Conservation (phyloP, 2,113 vertebrate genomes). For the Maylandia zebra region DNA sequence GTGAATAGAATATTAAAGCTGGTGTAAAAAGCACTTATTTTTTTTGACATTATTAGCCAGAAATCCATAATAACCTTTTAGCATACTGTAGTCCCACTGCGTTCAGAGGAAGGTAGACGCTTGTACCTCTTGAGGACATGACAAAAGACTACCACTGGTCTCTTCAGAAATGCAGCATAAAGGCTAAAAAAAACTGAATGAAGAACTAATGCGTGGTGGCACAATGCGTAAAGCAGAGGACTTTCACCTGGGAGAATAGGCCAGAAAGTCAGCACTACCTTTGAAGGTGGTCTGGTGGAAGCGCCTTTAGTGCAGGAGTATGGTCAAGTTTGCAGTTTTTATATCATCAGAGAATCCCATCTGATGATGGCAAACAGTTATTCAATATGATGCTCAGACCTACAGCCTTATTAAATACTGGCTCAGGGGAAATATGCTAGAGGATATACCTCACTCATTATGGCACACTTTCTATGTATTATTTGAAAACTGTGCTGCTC, state of each 20-base stretch:
- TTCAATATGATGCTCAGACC: constrained; percentile 34
- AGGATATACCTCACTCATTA: constrained; percentile 17
- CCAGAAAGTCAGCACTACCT: not conserved
- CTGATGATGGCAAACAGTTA: not conserved
- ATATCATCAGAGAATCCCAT: not conserved
- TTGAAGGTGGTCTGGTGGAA: not conserved
- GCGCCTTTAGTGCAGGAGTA: not conserved
- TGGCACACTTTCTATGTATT: not conserved
- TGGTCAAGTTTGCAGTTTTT: not conserved
- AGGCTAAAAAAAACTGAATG: not conserved
- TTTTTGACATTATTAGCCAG: not conserved
- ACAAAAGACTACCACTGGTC: not conserved
- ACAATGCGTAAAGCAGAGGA: not conserved
- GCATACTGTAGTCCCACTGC: not conserved
- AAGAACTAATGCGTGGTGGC: not conserved
- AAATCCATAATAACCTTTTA: not conserved
- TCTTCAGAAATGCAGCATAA: not conserved
- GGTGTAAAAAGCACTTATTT: not conserved
- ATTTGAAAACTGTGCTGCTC: not conserved
- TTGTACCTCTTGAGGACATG: not conserved
- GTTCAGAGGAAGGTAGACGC: not conserved
- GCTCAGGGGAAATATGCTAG: constrained; percentile 38
- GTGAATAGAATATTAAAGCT: not conserved
- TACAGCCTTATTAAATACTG: constrained; percentile 39
- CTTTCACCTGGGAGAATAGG: not conserved